Evolutionary conservation across 2,797 vertebrate genomes (phyloP), one percentile per base, ranked within the genome.

Genomic region (Xenopus petersii): DNA sequence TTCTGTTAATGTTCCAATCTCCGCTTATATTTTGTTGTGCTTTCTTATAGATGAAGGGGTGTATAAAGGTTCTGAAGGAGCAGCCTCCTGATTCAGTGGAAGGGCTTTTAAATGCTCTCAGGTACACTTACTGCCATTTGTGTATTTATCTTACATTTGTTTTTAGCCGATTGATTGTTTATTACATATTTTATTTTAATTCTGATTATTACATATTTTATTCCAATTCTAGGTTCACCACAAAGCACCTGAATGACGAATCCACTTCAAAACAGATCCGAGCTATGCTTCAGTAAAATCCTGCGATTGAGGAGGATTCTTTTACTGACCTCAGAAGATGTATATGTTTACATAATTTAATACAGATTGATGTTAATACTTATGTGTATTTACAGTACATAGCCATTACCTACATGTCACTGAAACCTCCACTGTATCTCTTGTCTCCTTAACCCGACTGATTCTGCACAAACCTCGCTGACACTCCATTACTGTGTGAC

Each of bases 301-400:
- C 80, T 72, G 77, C 83, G 86, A 79, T 84, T 90, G 86, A 93
- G 93, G 91, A 92, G 94, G 94, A 93, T 94, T 93, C 87, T 82
- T 93, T 90, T 89, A 88, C 91, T 94, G 94, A 95, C 94, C 95
- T 97, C 95, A 94, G 90, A 96, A 96, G 94, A 97, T 98, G 96
- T 97, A 96, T 91, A 97, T 98, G 96, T 99, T 99, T 98, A 98
- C 97, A 97, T 96, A 97, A 98, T 98, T 98, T 99, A 98, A 96
- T 93, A 89, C 93, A 90, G 93, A 92, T 94, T 87, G 89, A 89
- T 97, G 95, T 98, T 95, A 91, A 95, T 97, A 96, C 94, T 95
- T 88, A 89, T 93, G 90, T 93, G 93, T 94, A 94, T 95, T 94
- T 94, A 92, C 36, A 42, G 36, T 42, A 42, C 94, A 91, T 93